Base-by-base conservation (phyloP, 2,113 vertebrate genomes). In the Albula goreensis region DNA sequence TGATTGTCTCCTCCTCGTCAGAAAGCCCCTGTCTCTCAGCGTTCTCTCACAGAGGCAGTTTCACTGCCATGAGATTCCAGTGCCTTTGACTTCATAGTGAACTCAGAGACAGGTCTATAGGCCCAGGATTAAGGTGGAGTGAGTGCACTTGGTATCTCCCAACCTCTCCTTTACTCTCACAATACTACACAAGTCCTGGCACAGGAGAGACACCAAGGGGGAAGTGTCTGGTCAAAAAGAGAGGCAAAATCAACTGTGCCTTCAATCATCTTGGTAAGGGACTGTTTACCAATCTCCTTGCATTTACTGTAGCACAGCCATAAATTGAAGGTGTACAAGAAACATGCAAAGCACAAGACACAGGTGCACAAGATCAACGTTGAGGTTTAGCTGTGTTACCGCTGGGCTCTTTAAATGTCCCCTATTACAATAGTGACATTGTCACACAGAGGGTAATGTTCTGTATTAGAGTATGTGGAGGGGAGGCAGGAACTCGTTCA, bases 31-130 rank as follows among this genome's bases (percentile, higher is more conserved):
- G 8, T 89, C 87, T 90, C 89, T 86, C 85, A 79, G 84, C 49
- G 83, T 22, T 66, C 84, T 86, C 83, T 90, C 57, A 85, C 87
- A 84, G 86, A 80, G 89, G 92, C 93, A 92, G 92, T 91, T 94
- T 94, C 92, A 92, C 90, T 92, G 91, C 92, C 89, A 91, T 91
- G 89, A 94, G 92, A 94, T 92, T 94, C 93, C 93, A 93, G 95
- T 96, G 95, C 95, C 95, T 96, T 96, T 93, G 84, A 92, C 91
- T 92, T 93, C 85, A 80, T 90, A 83, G 91, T 66, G 88, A 90
- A 92, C 92, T 85, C 70, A 31, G 25, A 74, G 90, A 88, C 90
- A 89, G 88, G 89, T 80, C 89, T 74, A 2, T 10, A 31, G 25
- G 70, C 31, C 84, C 77, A 85, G 84, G 84, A 80, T 78, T 70